Evolutionary conservation across 2,888 invertebrate species (phyloP).

Genomic region (Neuroscelio doddi): DNA sequence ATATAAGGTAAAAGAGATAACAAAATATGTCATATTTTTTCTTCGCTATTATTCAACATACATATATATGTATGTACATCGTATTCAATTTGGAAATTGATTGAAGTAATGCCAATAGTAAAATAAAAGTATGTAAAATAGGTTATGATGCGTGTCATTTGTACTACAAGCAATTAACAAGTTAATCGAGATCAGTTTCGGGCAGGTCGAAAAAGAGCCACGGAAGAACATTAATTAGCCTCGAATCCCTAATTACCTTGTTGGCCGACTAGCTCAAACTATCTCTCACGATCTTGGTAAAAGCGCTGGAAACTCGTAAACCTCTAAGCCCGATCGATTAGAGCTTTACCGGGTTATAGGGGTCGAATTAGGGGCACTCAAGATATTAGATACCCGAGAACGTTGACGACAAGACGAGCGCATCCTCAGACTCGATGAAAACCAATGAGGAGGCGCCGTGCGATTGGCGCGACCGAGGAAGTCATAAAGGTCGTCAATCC

Average conservation of each 20-base stretch:
- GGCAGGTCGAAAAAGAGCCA: conserved; percentile 35
- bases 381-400: conserved; percentile 63
- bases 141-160: conserved; percentile 7
- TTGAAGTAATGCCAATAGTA: not conserved
- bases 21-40: too few relatives aligned
- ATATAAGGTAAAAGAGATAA: too few relatives aligned
- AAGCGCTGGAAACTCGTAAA: conserved; percentile 44
- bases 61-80: too few relatives aligned
- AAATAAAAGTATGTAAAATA: not conserved
- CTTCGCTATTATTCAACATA: too few relatives aligned
- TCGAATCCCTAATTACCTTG: conserved; percentile 55
- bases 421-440: conserved; percentile 41
- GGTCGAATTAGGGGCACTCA: conserved; percentile 66
- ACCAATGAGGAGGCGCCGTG: conserved; percentile 44
- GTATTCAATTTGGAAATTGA: too few relatives aligned
- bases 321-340: conserved; percentile 56
- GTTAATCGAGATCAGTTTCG: conserved; percentile 41
- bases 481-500: conserved; percentile 47
- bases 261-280: conserved; percentile 46
- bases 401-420: conserved; percentile 47
- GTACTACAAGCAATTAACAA: conserved; percentile 33
- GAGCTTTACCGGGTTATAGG: conserved; percentile 59
- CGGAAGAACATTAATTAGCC: conserved; percentile 52
- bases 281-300: conserved; percentile 35
- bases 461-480: conserved; percentile 40